phyloP scores from a whole-genome alignment of 2,797 vertebrate genomes.

The Potorous gilbertii region DNA sequence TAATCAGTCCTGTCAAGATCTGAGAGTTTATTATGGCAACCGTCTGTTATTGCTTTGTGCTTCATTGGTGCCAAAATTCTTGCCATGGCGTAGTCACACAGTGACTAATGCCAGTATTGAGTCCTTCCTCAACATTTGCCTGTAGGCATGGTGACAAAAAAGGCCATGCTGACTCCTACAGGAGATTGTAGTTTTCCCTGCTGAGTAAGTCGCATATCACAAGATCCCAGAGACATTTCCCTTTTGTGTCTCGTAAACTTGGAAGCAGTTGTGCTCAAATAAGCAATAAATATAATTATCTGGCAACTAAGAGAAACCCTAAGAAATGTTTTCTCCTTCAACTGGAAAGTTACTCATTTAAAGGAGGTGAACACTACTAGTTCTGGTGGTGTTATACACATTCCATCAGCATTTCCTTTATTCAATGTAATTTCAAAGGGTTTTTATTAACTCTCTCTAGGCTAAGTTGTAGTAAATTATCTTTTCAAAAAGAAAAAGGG shows the following conservation, averaged over 20 bases:
- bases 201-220: background rate
- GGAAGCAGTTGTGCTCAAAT: slow-evolving; percentile 33
- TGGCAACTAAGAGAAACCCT: background rate
- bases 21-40: background rate
- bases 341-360: background rate
- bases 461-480: background rate
- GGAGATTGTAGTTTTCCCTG: slow-evolving; percentile 7
- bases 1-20: slow-evolving; percentile 30
- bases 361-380: slow-evolving; percentile 16
- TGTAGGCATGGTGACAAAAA: slow-evolving; percentile 28
- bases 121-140: slow-evolving; percentile 1
- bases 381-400: background rate
- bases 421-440: background rate
- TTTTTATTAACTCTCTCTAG: background rate
- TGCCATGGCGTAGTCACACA: slow-evolving; percentile 45
- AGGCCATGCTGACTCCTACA: background rate
- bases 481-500: background rate
- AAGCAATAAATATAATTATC: background rate
- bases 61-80: slow-evolving; percentile 37
- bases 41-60: slow-evolving; percentile 42
- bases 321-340: slow-evolving; percentile 36
- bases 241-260: background rate
- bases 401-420: background rate
- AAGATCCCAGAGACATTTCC: background rate
- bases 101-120: background rate